Percentiles rank a stretch among this genome's conserved stretches.
These are phyloP conservation scores for Neopelma chrysocephalum DNA, from an alignment of 2,797 vertebrate genomes.

Conservation along the genomic window DNA sequence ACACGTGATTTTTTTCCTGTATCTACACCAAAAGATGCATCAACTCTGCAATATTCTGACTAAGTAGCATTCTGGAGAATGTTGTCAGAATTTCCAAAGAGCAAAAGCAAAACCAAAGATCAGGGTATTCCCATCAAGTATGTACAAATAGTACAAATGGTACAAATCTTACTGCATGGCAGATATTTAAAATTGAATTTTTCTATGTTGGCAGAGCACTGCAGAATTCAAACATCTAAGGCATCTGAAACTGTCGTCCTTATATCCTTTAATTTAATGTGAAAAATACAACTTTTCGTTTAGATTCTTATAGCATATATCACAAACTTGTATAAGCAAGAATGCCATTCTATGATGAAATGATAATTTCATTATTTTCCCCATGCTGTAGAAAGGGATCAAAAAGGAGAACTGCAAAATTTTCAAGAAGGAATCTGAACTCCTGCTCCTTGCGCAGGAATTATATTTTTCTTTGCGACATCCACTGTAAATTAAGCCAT, in stretches of 20 bases:
- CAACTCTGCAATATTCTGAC: not conserved
- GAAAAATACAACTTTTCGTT: not conserved
- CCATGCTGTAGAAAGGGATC: not conserved
- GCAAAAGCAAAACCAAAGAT: not conserved
- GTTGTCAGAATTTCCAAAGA: not conserved
- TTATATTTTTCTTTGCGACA: not conserved
- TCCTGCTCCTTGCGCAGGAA: not conserved
- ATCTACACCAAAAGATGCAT: not conserved
- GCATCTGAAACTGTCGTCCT: not conserved
- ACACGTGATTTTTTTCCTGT: not conserved
- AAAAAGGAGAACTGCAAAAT: not conserved
- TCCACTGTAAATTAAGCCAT: not conserved
- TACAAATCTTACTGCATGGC: not conserved
- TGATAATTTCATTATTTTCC: not conserved
- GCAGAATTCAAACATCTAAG: not conserved
- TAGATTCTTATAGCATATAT: not conserved
- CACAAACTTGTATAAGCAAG: not conserved
- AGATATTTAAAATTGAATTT: not conserved
- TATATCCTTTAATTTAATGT: not conserved
- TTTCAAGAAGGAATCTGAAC: not conserved
- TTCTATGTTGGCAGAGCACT: not conserved
- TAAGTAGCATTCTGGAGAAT: not conserved
- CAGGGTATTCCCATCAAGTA: not conserved
- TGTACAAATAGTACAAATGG: not conserved
- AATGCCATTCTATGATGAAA: not conserved